Evolutionary conservation across 2,888 invertebrate species (phyloP).

Genomic region (Leptinotarsa tumamoca): DNA sequence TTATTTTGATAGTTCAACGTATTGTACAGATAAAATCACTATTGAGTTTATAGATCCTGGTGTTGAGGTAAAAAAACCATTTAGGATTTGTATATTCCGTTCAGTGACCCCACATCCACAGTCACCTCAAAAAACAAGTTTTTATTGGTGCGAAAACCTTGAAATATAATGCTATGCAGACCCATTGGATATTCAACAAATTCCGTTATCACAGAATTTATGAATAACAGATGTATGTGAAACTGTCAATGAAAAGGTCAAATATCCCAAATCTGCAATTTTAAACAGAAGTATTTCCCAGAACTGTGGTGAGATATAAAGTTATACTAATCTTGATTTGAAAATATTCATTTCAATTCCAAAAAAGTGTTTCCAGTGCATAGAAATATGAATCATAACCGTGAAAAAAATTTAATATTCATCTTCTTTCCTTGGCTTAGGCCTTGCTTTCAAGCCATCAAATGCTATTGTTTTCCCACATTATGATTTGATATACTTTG

Average conservation of each 20-base stretch:
- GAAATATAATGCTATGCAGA: conserved; percentile 4
- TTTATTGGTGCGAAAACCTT: conserved; percentile 18
- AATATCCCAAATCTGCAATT: conserved; percentile 6
- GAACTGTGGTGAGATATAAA: background rate
- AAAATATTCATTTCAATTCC: no score
- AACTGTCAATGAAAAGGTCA: background rate
- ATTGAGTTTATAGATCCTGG: no score
- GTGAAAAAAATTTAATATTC: no score
- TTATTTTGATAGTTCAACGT: no score
- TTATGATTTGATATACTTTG: no score
- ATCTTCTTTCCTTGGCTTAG: no score
- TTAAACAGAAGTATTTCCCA: background rate
- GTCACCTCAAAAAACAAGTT: background rate
- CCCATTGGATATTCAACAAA: conserved; percentile 10
- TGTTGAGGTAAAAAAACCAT: background rate
- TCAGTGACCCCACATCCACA: background rate
- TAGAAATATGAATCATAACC: no score
- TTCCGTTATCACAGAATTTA: conserved; percentile 17
- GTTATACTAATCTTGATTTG: no score
- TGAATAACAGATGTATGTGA: conserved; percentile 1
- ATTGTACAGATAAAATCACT: no score
- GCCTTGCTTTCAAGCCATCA: no score
- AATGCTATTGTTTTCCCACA: no score
- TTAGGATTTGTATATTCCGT: background rate
- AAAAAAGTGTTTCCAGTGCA: no score